phyloP scores from a whole-genome alignment of 2,888 invertebrate genomes.

The Eledona agricola region DNA sequence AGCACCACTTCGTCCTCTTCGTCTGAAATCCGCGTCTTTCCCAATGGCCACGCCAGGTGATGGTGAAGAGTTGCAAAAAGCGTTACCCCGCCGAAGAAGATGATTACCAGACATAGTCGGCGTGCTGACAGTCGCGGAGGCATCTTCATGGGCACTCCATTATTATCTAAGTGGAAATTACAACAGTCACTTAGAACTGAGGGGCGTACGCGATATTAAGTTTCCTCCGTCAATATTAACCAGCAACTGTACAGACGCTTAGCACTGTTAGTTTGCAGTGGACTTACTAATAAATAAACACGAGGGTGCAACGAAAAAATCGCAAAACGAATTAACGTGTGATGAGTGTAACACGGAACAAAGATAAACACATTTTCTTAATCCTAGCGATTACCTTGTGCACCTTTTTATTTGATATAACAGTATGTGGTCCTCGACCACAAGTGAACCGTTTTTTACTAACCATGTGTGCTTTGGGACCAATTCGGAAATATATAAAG shows the following conservation, averaged over 20 bases:
- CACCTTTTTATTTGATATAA: no score
- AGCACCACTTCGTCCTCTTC: constrained; percentile 34
- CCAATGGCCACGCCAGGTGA: constrained; percentile 61
- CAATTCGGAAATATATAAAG: neutral
- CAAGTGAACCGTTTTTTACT: no score
- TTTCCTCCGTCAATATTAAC: constrained; percentile 5
- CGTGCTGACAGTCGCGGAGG: constrained; percentile 62
- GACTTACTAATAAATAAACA: constrained; percentile 10
- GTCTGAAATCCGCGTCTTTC: constrained; percentile 42
- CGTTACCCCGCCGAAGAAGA: constrained; percentile 65
- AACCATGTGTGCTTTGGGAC: no score
- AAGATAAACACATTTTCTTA: no score
- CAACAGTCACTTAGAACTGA: neutral
- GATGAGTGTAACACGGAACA: no score
- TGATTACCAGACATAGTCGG: constrained; percentile 58
- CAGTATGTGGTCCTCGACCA: no score
- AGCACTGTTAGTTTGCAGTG: constrained; percentile 11
- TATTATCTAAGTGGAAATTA: constrained; percentile 39
- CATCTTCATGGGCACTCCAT: constrained; percentile 59
- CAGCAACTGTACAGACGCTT: constrained; percentile 20
- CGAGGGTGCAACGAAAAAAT: constrained; percentile 6
- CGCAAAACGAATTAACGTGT: no score
- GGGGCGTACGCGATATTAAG: constrained; percentile 19
- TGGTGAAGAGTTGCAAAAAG: constrained; percentile 64
- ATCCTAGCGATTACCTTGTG: no score